These are phyloP conservation scores for Eledone cirrhosa DNA, from an alignment of 2,888 invertebrate species.

Conservation along the genomic window DNA sequence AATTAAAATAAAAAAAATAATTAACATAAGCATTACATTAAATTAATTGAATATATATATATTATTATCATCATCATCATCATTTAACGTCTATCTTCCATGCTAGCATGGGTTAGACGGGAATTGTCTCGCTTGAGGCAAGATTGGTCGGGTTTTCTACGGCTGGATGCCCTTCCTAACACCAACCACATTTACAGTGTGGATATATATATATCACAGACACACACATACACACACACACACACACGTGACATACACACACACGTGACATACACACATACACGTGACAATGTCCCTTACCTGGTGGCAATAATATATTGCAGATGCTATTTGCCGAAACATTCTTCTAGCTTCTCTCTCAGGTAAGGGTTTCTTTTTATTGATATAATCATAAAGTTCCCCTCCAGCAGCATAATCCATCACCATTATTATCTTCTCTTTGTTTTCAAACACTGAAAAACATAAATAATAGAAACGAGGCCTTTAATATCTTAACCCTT, in stretches of 20 bases:
- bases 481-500: neutral
- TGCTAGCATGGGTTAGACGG: no score
- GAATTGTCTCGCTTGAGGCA: no score
- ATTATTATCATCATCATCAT: no score
- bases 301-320: conserved; percentile 79
- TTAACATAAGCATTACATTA: conserved; percentile 12
- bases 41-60: no score
- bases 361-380: conserved; percentile 77
- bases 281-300: conserved; percentile 66
- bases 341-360: conserved; percentile 79
- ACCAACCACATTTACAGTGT: no score
- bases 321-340: conserved; percentile 78
- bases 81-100: no score
- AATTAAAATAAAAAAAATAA: conserved; percentile 34
- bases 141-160: no score
- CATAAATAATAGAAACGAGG: conserved; percentile 36
- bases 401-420: conserved; percentile 99
- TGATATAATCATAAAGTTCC: conserved; percentile 91
- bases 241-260: no score
- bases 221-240: no score
- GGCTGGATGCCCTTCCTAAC: no score
- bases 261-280: neutral
- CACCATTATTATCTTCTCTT: conserved; percentile 98
- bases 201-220: no score
- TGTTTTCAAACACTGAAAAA: conserved; percentile 94